A percentile compares a stretch with the other conserved stretches of the same genome.
Conservation (phyloP, 2,797 vertebrate species). For the Brachyalestes nurse region DNA sequence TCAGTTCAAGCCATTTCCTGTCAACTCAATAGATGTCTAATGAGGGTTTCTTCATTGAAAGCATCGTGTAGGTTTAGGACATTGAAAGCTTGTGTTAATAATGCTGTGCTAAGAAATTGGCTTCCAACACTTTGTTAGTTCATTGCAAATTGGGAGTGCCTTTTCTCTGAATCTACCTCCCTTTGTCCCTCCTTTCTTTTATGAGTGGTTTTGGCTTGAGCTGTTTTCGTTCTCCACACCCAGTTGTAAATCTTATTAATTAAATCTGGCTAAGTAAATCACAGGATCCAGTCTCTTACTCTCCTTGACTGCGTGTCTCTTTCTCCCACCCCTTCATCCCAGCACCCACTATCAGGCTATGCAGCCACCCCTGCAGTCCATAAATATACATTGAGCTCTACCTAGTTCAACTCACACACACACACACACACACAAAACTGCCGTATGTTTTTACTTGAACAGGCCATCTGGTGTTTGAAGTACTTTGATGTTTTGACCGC, state of each 20-base stretch:
- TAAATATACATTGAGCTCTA: constrained; percentile 51
- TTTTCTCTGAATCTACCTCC: constrained; percentile 35
- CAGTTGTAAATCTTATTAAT: constrained; percentile 61
- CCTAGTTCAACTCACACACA: not conserved
- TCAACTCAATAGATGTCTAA: constrained; percentile 6
- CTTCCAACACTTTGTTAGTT: not conserved
- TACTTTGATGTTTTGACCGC: constrained; percentile 42
- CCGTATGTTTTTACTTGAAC: constrained; percentile 22
- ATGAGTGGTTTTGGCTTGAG: constrained; percentile 44
- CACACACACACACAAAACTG: constrained; percentile 18
- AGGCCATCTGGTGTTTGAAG: constrained; percentile 31
- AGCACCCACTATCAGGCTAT: constrained; percentile 34
- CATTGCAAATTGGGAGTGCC: constrained; percentile 39
- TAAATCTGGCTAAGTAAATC: constrained; percentile 58
- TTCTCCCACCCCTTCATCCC: not conserved
- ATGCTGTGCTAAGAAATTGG: constrained; percentile 29
- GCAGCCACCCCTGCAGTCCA: constrained; percentile 31
- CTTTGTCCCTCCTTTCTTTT: constrained; percentile 43
- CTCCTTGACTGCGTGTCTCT: not conserved
- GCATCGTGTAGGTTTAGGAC: constrained; percentile 1
- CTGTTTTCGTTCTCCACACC: constrained; percentile 53
- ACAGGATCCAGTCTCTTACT: constrained; percentile 19
- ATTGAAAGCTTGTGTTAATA: constrained; percentile 12
- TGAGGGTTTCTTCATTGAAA: constrained; percentile 4
- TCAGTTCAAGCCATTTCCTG: constrained; percentile 20